These are phyloP conservation scores for Cyanoliseus patagonus DNA, from an alignment of 2,113 vertebrate species.

Conservation along the genomic window DNA sequence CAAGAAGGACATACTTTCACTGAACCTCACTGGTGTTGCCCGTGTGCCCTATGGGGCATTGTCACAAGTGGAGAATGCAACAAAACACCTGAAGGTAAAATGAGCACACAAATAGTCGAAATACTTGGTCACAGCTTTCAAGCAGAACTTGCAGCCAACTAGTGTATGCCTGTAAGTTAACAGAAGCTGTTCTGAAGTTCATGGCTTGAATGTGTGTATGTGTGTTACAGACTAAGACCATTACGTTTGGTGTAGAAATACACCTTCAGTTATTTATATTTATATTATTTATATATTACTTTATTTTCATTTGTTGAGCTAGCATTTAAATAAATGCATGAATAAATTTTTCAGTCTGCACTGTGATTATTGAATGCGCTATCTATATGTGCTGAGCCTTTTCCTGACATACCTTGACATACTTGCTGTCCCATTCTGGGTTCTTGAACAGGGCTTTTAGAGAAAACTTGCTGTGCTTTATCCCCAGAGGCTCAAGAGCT, in stretches of 20 bases:
- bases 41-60: constrained; percentile 76
- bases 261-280: neutral
- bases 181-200: neutral
- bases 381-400: neutral
- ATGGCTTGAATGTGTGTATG: neutral
- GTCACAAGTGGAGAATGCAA: constrained; percentile 80
- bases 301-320: neutral
- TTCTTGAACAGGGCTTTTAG: neutral
- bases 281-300: neutral
- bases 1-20: constrained; percentile 55
- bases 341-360: neutral
- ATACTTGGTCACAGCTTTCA: neutral
- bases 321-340: neutral
- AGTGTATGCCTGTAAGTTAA: neutral
- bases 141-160: neutral
- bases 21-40: constrained; percentile 79
- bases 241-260: neutral
- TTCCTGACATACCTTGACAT: neutral
- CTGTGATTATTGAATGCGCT: neutral
- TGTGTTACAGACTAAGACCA: neutral
- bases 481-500: neutral
- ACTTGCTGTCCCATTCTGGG: neutral
- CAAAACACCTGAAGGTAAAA: constrained; percentile 78
- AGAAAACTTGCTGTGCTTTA: neutral
- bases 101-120: neutral